phyloP scores from a whole-genome alignment of 2,113 vertebrate species.

The Eudyptes chrysolophus region DNA sequence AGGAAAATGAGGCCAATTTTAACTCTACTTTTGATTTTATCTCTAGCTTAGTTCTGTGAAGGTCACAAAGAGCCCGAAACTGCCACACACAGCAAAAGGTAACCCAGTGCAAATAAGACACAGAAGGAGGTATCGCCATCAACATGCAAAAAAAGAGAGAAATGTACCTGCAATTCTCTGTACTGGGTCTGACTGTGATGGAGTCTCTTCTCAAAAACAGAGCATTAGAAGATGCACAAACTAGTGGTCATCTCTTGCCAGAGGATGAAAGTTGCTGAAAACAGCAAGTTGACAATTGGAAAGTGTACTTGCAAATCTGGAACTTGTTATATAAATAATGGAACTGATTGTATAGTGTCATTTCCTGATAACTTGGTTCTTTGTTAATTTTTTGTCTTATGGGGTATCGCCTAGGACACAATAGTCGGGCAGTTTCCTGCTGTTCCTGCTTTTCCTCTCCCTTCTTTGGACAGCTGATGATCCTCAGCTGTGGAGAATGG shows the following conservation, averaged over 20 bases:
- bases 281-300: background rate
- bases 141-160: background rate
- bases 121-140: background rate
- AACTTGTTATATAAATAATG: background rate
- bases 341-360: background rate
- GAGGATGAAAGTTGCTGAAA: background rate
- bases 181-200: background rate
- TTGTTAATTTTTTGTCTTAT: background rate
- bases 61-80: background rate
- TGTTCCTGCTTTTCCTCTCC: background rate
- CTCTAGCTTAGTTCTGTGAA: background rate
- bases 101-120: background rate
- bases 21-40: conserved; percentile 35
- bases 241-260: background rate
- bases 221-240: background rate
- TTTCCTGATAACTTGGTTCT: background rate
- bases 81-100: background rate
- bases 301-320: conserved; percentile 8
- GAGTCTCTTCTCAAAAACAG: background rate
- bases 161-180: background rate
- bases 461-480: background rate
- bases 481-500: background rate
- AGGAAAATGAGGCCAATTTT: conserved; percentile 23
- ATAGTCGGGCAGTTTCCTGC: background rate
- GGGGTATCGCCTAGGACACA: background rate